Base-by-base conservation (phyloP, 2,797 vertebrate genomes). In the Nannoperca obscura region DNA sequence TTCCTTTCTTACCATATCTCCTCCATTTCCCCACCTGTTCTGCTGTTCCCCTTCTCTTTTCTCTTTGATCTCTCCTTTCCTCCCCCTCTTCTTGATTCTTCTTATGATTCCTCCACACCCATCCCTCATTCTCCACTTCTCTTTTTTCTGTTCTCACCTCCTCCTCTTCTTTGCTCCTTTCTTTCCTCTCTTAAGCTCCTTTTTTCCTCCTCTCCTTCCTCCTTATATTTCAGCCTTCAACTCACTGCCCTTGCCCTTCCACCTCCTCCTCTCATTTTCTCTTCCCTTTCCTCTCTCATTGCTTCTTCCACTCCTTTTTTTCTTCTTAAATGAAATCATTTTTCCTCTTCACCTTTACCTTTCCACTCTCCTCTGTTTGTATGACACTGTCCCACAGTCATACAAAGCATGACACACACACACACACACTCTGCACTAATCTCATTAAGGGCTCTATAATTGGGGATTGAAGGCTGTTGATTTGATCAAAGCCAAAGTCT, bases 381-480 rank as follows among this genome's bases (percentile, higher is more conserved):
- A 24, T 36, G 71, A 76, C 47, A 32, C 50, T 13, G 53, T 72
- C 79, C 53, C 55, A 73, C 75, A 77, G 47, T 47, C 71, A 40
- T 20, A 46, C 54, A 42, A 63, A 61, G 32, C 44, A 27, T 12
- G 5, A 68, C 20, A 58, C 70, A 52, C 58, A 27, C 74, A 27
- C 24, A 13, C 69, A 30, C 68, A 61, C 78, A 13, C 59, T 17
- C 74, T 24, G 27, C 78, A 53, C 70, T 89, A 86, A 90, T 90
- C 89, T 78, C 64, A 83, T 81, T 66, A 89, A 82, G 55, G 61
- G 7, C 61, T 86, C 63, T 62, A 32, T 91, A 90, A 91, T 85
- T 81, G 85, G 49, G 50, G 65, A 81, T 58, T 74, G 71, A 53
- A 77, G 59, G 73, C 66, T 58, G 78, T 60, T 87, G 76, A 92